Conservation (phyloP, 2,888 invertebrate species). For the Ochropleura leucogaster region DNA sequence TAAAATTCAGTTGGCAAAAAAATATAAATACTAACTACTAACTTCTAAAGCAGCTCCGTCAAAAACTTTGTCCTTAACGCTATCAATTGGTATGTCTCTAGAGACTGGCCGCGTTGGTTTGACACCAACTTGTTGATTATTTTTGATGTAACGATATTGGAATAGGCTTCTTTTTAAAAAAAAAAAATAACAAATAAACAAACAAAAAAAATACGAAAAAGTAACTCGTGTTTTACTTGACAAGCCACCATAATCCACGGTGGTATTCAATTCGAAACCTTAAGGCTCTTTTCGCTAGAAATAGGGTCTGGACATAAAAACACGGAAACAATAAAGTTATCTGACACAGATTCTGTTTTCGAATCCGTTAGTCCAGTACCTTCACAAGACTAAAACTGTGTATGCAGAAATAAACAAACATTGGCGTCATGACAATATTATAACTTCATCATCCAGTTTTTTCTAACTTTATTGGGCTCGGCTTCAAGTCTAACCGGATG, state of each 20-base stretch:
- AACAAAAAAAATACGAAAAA: neutral
- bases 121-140: too few species aligned
- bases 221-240: conserved; percentile 13
- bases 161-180: neutral
- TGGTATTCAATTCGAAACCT: conserved; percentile 30
- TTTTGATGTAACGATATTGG: neutral
- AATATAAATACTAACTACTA: too few species aligned
- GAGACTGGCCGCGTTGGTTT: too few species aligned
- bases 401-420: neutral
- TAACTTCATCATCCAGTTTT: too few species aligned
- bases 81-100: too few species aligned
- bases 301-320: conserved; percentile 43
- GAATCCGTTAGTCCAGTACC: conserved; percentile 10
- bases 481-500: too few species aligned
- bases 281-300: conserved; percentile 24
- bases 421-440: neutral
- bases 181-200: neutral
- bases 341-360: conserved; percentile 36
- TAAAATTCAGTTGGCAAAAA: too few species aligned
- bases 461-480: too few species aligned
- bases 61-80: too few species aligned
- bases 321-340: conserved; percentile 34
- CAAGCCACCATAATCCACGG: conserved; percentile 12
- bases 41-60: too few species aligned
- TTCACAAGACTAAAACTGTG: conserved; percentile 9